Evolutionary conservation across 2,888 invertebrate genomes (phyloP), one percentile per base, ranked within the genome.

Genomic region (Mechanitis mazaeus): DNA sequence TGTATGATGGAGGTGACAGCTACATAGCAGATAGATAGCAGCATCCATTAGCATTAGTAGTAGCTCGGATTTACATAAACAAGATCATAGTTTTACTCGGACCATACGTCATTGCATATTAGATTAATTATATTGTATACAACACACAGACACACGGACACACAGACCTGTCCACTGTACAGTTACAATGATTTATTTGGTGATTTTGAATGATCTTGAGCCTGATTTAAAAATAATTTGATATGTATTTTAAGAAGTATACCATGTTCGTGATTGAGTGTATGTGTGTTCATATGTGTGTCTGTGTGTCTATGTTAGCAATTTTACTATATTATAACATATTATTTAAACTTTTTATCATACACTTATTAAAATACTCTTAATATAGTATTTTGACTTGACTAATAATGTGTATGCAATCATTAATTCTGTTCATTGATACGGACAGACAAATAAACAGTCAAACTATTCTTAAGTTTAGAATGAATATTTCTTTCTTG

Each of bases 371-470:
- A 20, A 20, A 20, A 20, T 20, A 20, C 20, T 20, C 20, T 20
- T 20, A 20, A 20, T 20, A 20, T 20, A 20, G 20, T 20, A 20
- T 20, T 20, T 64, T 59, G 59, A 67, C 75, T 76, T 80, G 81
- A 84, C 69, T 75, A 83, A 83, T 81, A 78, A 72, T 72, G 69
- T 67, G 70, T 60, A 47, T 64, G 72, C 71, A 71, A 74, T 77
- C 78, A 70, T 75, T 80, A 81, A 80, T 82, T 80, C 80, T 76
- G 75, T 79, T 79, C 64, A 55, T 64, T 56, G 35, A 59, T 46
- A 60, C 60, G 75, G 66, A 69, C 68, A 57, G 69, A 46, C 11
- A 20, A 47, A 20, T 20, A n/a, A 45, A 12, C 31, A 20, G n/a
- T 31, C 45, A 3, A 55, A 56, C 55, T 56, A 5, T 6, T 38